A percentile compares a stretch with the other conserved stretches of the same genome.
phyloP scores from a whole-genome alignment of 1,140 invertebrate genomes.

The Orussus abietinus region DNA sequence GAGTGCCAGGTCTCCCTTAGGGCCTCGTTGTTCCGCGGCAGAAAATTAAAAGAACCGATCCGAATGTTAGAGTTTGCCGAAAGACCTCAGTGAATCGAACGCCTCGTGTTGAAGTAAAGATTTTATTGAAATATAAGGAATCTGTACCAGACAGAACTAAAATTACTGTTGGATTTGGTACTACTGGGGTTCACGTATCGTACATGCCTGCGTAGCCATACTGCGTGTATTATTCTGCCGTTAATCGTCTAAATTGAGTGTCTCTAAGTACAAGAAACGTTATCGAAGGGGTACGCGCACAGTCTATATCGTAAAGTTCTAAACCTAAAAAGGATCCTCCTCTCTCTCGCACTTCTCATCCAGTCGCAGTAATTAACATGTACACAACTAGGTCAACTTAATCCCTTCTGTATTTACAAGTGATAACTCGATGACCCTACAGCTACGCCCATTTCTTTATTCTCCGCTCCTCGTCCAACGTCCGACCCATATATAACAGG shows the following conservation, averaged over 20 bases:
- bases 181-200: slow-evolving; percentile 53
- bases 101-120: slow-evolving; percentile 50
- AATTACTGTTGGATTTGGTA: slow-evolving; percentile 55
- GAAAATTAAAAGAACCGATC: too few species aligned
- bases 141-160: slow-evolving; percentile 57
- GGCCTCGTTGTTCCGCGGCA: too few species aligned
- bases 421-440: slow-evolving; percentile 25
- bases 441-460: too few species aligned
- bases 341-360: slow-evolving; percentile 22
- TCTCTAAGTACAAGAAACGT: slow-evolving; percentile 54
- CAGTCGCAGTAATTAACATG: slow-evolving; percentile 21
- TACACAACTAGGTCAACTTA: too few species aligned
- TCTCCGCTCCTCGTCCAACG: too few species aligned
- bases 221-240: slow-evolving; percentile 36
- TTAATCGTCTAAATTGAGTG: slow-evolving; percentile 35
- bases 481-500: too few species aligned
- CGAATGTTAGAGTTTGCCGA: too few species aligned
- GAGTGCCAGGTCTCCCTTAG: too few species aligned
- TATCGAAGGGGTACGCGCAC: slow-evolving; percentile 50
- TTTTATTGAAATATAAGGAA: slow-evolving; percentile 57
- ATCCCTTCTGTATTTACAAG: slow-evolving; percentile 34
- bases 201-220: slow-evolving; percentile 44
- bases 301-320: slow-evolving; percentile 47
- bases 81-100: too few species aligned
- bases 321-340: slow-evolving; percentile 43